Conservation (phyloP, 2,113 vertebrate genomes). For the Ptilonorhynchus violaceus region DNA sequence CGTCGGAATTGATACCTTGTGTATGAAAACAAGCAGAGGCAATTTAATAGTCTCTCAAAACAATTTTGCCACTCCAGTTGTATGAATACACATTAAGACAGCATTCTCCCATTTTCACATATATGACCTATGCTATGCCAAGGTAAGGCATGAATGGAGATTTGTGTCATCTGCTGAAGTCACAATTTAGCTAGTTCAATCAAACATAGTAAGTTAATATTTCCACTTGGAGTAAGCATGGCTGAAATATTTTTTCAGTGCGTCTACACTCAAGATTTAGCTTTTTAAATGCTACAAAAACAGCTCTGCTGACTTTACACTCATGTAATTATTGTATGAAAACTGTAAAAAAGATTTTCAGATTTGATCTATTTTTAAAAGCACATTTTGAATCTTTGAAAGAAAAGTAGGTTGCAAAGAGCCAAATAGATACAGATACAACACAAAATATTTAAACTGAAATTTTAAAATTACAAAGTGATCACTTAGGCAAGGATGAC, state of each 20-base stretch:
- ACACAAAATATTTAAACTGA: not conserved
- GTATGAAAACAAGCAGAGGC: not conserved
- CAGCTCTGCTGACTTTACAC: not conserved
- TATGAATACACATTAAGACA: not conserved
- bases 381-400: not conserved
- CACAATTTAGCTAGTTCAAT: not conserved
- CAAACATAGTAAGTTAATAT: not conserved
- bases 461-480: not conserved
- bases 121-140: not conserved
- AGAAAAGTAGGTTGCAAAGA: not conserved
- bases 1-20: not conserved
- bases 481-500: not conserved
- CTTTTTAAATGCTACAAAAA: not conserved
- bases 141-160: not conserved
- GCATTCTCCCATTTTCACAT: not conserved
- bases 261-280: not conserved
- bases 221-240: not conserved
- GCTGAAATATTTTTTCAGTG: not conserved
- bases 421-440: not conserved
- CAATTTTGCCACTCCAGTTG: not conserved
- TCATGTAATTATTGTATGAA: not conserved
- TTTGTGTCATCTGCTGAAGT: not conserved
- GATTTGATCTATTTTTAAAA: not conserved
- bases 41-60: not conserved
- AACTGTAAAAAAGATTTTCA: not conserved